A percentile compares a stretch with the other conserved stretches of the same genome.
phyloP scores from a whole-genome alignment of 2,113 vertebrate genomes.

The Calcarius ornatus region DNA sequence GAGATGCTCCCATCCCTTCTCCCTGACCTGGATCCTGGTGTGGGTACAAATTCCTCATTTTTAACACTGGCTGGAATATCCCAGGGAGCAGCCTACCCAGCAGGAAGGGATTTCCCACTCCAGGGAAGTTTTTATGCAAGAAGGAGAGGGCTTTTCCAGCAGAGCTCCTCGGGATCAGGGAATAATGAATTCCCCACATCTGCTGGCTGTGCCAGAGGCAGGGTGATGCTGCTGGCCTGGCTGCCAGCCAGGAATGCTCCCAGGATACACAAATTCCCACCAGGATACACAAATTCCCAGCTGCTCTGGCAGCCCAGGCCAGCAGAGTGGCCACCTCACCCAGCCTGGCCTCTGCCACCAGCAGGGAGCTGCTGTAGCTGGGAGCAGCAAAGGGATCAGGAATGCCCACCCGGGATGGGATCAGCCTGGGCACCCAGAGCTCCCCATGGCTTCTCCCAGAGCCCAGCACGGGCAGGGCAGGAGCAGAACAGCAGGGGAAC shows the following conservation, averaged over 20 bases:
- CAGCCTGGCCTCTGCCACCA: not conserved
- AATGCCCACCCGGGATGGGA: not conserved
- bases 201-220: rapidly evolving
- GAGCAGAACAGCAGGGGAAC: not conserved
- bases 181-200: not conserved
- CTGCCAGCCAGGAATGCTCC: not conserved
- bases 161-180: not conserved
- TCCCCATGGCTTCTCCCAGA: rapidly evolving
- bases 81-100: rapidly evolving
- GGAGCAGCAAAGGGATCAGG: not conserved
- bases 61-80: not conserved
- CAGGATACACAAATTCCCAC: not conserved
- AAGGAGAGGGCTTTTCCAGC: not conserved
- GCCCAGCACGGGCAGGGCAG: not conserved
- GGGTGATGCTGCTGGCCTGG: not conserved
- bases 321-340: not conserved
- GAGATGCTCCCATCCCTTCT: not conserved
- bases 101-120: not conserved
- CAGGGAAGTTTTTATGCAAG: not conserved
- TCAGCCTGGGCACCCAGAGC: too few species aligned
- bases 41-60: rapidly evolving
- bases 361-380: conserved; percentile 27
- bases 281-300: not conserved
- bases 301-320: not conserved
- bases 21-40: rapidly evolving